These are phyloP conservation scores for Ranitomeya imitator DNA, from an alignment of 2,113 vertebrate genomes.

Conservation along the genomic window DNA sequence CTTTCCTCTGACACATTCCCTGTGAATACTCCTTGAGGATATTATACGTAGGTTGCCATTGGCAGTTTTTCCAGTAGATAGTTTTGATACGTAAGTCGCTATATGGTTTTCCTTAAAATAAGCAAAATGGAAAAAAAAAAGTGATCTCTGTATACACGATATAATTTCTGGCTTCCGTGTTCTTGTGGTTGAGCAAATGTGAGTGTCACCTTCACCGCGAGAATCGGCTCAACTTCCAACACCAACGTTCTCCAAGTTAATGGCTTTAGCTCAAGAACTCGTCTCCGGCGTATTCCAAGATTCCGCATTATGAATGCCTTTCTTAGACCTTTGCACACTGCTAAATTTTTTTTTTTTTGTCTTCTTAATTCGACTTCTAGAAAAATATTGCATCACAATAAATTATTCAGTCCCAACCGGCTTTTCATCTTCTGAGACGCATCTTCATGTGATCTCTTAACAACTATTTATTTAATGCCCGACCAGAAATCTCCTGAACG, in stretches of 20 bases:
- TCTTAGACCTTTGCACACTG: constrained; percentile 66
- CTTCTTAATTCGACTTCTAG: constrained; percentile 73
- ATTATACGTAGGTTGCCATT: no score
- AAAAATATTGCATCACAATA: constrained; percentile 74
- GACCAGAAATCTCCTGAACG: constrained; percentile 86
- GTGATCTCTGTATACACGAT: not conserved
- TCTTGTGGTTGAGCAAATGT: constrained; percentile 32
- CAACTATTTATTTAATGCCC: constrained; percentile 93
- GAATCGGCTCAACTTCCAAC: constrained; percentile 20
- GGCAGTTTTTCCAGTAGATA: no score
- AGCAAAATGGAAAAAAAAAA: not conserved
- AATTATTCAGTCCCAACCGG: constrained; percentile 79
- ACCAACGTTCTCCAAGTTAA: constrained; percentile 54
- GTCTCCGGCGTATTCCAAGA: constrained; percentile 69
- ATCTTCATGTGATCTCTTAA: constrained; percentile 91
- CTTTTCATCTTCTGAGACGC: constrained; percentile 89
- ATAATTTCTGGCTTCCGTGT: constrained; percentile 32
- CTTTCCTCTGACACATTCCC: no score
- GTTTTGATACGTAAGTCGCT: not conserved
- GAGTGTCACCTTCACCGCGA: not conserved
- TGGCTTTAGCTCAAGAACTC: constrained; percentile 24
- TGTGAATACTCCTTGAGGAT: no score
- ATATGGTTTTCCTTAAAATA: not conserved
- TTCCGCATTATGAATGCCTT: constrained; percentile 56
- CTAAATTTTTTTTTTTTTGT: constrained; percentile 71